phyloP scores from a whole-genome alignment of 2,888 invertebrate species.

The Rhorus exstirpatorius region DNA sequence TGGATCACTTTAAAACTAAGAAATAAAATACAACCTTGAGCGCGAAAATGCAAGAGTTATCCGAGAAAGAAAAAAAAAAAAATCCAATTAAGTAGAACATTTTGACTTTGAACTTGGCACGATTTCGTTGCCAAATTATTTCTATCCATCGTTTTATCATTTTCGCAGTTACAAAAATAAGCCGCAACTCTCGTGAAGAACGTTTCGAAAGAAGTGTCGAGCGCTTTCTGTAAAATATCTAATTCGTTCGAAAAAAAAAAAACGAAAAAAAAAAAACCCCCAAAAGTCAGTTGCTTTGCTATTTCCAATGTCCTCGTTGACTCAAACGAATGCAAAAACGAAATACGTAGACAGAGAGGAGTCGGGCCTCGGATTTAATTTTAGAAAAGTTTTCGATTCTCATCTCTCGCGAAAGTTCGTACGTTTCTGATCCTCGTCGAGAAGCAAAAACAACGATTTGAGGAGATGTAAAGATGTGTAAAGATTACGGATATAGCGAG shows the following conservation, averaged over 20 bases:
- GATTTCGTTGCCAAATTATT: slow-evolving; percentile 27
- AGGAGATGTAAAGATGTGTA: not conserved
- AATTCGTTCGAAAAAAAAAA: slow-evolving; percentile 37
- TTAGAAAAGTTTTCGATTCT: slow-evolving; percentile 59
- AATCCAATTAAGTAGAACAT: slow-evolving; percentile 13
- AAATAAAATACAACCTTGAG: no score
- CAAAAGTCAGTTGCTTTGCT: slow-evolving; percentile 18
- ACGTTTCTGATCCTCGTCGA: not conserved
- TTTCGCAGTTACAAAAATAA: slow-evolving; percentile 47
- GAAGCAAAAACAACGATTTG: not conserved
- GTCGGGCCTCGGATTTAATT: slow-evolving; percentile 50
- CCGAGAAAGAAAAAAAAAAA: not conserved
- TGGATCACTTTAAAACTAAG: no score
- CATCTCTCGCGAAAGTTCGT: not conserved
- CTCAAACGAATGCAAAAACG: slow-evolving; percentile 2
- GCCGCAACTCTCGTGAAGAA: slow-evolving; percentile 15
- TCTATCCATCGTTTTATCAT: not conserved
- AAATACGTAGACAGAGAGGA: slow-evolving; percentile 10
- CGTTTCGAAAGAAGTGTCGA: slow-evolving; percentile 46
- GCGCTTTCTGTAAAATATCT: slow-evolving; percentile 27
- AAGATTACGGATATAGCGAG: not conserved
- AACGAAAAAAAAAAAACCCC: not conserved
- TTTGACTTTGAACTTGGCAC: not conserved
- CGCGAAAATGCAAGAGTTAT: no score
- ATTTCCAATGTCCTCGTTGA: slow-evolving; percentile 30